Percentiles rank a stretch among this genome's conserved stretches.
These are phyloP conservation scores for Heliconius charithonia DNA, from an alignment of 2,888 invertebrate genomes.

Conservation along the genomic window DNA sequence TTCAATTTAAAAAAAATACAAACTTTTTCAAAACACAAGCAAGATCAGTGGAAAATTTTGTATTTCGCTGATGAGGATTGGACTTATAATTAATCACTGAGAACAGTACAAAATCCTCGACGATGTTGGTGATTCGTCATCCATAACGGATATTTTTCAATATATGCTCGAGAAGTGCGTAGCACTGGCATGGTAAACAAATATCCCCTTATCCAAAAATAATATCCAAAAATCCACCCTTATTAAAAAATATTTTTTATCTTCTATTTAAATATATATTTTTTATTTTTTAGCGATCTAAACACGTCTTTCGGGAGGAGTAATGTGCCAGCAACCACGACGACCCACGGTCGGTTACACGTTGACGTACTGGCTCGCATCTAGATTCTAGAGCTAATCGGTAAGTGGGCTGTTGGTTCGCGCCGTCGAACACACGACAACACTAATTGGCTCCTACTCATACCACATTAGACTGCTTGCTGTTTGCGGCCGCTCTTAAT, in stretches of 20 bases:
- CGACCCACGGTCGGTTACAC: conserved; percentile 16
- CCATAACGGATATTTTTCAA: too few relatives aligned
- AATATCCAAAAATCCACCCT: too few relatives aligned
- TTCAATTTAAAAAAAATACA: conserved; percentile 20
- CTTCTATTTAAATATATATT: background rate
- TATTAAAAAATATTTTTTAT: background rate
- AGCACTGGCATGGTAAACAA: too few relatives aligned
- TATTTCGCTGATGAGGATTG: too few relatives aligned
- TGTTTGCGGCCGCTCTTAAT: conserved; percentile 34
- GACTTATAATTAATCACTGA: too few relatives aligned
- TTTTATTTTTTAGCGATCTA: background rate
- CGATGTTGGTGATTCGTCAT: too few relatives aligned
- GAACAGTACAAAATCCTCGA: too few relatives aligned
- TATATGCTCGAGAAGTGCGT: too few relatives aligned
- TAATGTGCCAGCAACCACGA: conserved; percentile 26
- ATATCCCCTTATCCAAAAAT: too few relatives aligned
- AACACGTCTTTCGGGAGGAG: background rate
- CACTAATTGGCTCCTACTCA: conserved; percentile 57
- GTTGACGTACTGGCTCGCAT: conserved; percentile 8
- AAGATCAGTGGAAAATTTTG: too few relatives aligned
- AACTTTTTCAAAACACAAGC: background rate
- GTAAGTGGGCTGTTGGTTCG: conserved; percentile 58
- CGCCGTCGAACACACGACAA: conserved; percentile 55
- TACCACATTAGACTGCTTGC: conserved; percentile 31
- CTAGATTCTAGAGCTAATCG: conserved; percentile 57